These are phyloP conservation scores for Reticulitermes lucifugus DNA, from an alignment of 2,888 invertebrate species.

Conservation along the genomic window DNA sequence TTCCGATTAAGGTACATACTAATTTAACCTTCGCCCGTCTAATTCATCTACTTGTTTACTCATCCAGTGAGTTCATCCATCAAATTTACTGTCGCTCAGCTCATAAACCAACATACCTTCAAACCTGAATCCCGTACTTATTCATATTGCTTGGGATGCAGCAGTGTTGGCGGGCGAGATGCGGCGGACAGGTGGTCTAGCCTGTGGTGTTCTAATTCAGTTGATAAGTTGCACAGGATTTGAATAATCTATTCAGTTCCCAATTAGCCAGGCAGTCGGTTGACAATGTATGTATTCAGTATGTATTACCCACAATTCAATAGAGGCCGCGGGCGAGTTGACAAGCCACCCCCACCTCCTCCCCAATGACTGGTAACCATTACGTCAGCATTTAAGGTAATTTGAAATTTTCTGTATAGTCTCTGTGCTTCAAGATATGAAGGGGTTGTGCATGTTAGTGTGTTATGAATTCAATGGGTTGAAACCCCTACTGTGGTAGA, in stretches of 20 bases:
- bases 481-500: background rate
- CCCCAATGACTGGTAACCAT: slow-evolving; percentile 22
- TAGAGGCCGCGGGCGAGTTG: slow-evolving; percentile 22
- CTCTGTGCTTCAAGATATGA: slow-evolving; percentile 20
- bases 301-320: slow-evolving; percentile 29
- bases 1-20: no score
- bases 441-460: background rate
- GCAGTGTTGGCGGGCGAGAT: background rate
- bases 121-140: background rate
- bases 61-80: no score
- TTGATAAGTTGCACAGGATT: slow-evolving; percentile 43
- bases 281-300: slow-evolving; percentile 35
- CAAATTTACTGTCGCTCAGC: no score
- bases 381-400: slow-evolving; percentile 40
- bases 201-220: slow-evolving; percentile 36
- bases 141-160: background rate
- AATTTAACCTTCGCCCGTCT: no score
- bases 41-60: no score
- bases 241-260: slow-evolving; percentile 43
- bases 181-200: slow-evolving; percentile 27
- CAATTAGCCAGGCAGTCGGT: slow-evolving; percentile 21
- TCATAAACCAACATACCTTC: no score
- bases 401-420: slow-evolving; percentile 28
- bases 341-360: background rate
- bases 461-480: slow-evolving; percentile 21